phyloP scores from a whole-genome alignment of 2,797 vertebrate species.

The Silurus lanzhouensis region DNA sequence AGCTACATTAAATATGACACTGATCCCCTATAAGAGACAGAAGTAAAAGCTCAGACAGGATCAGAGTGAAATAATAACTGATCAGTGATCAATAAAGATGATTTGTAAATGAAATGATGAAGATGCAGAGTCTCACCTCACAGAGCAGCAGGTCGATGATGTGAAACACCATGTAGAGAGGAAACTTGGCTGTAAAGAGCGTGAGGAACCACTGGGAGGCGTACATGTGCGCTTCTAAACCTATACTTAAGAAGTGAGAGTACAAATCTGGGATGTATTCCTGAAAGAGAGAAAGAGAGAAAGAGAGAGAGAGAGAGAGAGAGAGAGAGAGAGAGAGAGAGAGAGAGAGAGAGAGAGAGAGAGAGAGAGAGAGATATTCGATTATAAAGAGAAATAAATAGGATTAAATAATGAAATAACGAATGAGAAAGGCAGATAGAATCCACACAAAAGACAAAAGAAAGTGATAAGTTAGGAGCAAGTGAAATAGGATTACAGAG shows the following conservation, averaged over 20 bases:
- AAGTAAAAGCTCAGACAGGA: neutral
- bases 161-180: constrained; percentile 99
- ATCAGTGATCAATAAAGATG: neutral
- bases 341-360: neutral
- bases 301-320: neutral
- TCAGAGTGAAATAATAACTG: too few relatives aligned
- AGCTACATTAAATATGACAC: constrained; percentile 97
- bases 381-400: neutral
- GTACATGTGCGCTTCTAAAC: constrained; percentile 98
- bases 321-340: too few relatives aligned
- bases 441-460: too few relatives aligned
- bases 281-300: constrained; percentile 65
- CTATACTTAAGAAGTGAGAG: constrained; percentile 93
- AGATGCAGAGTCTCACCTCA: constrained; percentile 76
- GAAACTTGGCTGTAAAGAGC: constrained; percentile 98
- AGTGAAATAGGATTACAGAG: too few relatives aligned
- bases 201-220: constrained; percentile 99
- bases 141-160: constrained; percentile 97
- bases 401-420: neutral
- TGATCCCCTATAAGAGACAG: constrained; percentile 85
- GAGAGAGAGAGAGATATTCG: neutral
- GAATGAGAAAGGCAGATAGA: too few relatives aligned
- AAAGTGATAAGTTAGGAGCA: too few relatives aligned
- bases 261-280: constrained; percentile 96
- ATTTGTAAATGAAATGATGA: neutral